Base-by-base conservation (phyloP, 2,113 vertebrate species). In the Orycteropus afer region DNA sequence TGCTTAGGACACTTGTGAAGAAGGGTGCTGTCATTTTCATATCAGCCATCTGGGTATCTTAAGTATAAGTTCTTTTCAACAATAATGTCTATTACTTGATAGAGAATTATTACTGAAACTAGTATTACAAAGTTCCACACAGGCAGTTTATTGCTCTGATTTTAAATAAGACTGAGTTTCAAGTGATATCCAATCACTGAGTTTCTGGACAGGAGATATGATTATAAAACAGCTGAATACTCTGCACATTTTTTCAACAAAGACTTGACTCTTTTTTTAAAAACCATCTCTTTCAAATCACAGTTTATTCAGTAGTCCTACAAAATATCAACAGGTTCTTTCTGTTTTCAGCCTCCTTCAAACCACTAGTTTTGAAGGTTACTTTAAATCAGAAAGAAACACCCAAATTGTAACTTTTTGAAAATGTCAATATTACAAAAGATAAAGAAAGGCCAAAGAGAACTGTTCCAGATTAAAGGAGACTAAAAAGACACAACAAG, bases 331-430 rank as follows among this genome's bases (percentile, higher is more conserved):
- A 23, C 25, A 7, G 5, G 25, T 18, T 84, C 67, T 80, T 92
- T 78, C 17, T 78, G 22, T 61, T 77, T 89, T 76, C 22, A 85
- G 74, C 55, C 37, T 93, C 65, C 53, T 85, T 86, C 59, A 20
- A n/a, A 85, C 42, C 49, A 88, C 37, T n/a, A 63, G 55, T 71
- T 49, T 90, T 90, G 25, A 86, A 91, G 69, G 67, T 94, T 45
- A 89, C 74, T 92, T 96, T 85, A 94, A 96, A 89, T 94, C 1
- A 86, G 80, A 95, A 89, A 92, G n/a, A 91, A 89, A 83, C 5
- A 82, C 17, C 14, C 65, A 63, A 77, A 84, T 71, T 65, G 74
- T 76, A 94, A 90, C 78, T 88, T 63, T 71, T 71, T 4, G 40
- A 71, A 71, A 71, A 11, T 80, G 47, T 59, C 63, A 87, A 6